Conservation (phyloP, 2,113 vertebrate species). For the Arizona elegans region DNA sequence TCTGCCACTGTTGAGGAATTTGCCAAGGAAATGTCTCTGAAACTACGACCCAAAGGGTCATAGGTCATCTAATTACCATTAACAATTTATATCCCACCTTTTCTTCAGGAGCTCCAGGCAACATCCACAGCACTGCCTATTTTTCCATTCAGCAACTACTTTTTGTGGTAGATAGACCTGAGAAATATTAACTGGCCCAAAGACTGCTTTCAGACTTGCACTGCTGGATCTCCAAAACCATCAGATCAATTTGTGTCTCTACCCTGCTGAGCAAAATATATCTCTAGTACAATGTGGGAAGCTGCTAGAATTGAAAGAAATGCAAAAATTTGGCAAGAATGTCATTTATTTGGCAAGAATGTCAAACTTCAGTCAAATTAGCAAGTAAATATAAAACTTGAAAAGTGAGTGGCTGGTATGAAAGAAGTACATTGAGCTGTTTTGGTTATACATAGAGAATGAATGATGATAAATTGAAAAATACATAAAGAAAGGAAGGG, state of each 20-base stretch:
- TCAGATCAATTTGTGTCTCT: neutral
- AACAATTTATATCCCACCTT: neutral
- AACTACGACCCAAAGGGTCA: neutral
- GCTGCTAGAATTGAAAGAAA: neutral
- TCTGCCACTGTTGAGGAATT: neutral
- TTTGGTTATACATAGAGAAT: neutral
- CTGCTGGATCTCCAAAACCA: neutral
- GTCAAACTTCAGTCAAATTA: neutral
- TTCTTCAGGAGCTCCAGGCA: neutral
- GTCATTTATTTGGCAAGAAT: conserved; percentile 7
- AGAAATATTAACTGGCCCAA: neutral
- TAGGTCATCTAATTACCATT: neutral
- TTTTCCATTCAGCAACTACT: neutral
- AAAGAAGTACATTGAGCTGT: neutral
- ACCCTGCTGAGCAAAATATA: neutral
- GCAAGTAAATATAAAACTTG: neutral
- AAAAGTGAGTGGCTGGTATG: neutral
- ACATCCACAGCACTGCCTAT: neutral
- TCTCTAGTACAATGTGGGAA: neutral
- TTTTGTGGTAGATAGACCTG: neutral
- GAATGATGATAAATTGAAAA: neutral
- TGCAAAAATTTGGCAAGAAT: neutral
- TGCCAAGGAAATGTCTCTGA: neutral
- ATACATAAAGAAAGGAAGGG: neutral
- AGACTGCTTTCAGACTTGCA: neutral